Conservation (phyloP, 2,113 vertebrate genomes). For the Prochilodus magdalenae region DNA sequence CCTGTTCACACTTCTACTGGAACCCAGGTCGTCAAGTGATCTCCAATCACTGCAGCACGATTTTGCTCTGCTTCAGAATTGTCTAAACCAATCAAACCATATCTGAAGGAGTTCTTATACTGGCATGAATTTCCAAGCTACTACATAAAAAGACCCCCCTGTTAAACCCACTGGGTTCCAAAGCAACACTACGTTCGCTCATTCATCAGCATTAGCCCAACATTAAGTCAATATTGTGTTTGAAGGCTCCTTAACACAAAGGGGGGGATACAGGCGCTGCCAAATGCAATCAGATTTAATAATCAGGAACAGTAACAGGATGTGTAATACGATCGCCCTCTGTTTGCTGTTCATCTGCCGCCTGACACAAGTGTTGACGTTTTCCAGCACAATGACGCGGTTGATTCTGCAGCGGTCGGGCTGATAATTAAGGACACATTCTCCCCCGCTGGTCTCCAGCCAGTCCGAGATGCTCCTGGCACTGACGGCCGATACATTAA, state of each 20-base stretch:
- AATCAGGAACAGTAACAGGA: conserved; percentile 3
- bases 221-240: background rate
- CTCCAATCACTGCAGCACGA: background rate
- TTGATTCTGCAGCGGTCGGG: conserved; percentile 12
- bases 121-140: background rate
- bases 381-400: background rate
- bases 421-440: conserved; percentile 44
- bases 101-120: background rate
- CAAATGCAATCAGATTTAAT: conserved; percentile 4
- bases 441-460: conserved; percentile 28
- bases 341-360: background rate
- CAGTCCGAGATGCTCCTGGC: conserved; percentile 51
- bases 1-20: background rate
- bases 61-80: background rate
- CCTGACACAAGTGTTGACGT: conserved; percentile 31
- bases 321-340: conserved; percentile 3
- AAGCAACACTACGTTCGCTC: background rate
- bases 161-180: too few species aligned
- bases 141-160: too few species aligned
- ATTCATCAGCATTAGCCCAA: background rate
- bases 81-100: background rate
- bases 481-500: conserved; percentile 38
- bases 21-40: too few species aligned
- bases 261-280: background rate
- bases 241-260: background rate